phyloP scores from a whole-genome alignment of 2,797 vertebrate species.

The Squalus acanthias region DNA sequence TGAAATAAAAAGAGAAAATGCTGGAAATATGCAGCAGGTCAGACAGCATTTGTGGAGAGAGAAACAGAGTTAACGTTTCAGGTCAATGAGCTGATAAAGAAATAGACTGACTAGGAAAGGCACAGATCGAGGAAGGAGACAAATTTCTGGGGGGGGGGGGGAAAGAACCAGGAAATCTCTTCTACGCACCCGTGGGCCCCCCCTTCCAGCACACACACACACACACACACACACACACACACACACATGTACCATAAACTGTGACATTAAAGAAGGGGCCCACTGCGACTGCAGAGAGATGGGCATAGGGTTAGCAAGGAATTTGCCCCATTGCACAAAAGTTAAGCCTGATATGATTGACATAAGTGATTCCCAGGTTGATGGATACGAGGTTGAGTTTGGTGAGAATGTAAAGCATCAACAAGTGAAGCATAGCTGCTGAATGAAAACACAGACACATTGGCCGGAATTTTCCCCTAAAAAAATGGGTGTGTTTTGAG shows the following conservation, averaged over 20 bases:
- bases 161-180: neutral
- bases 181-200: no score
- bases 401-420: neutral
- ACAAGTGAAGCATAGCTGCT: neutral
- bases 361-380: neutral
- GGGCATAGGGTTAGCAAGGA: neutral
- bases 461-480: no score
- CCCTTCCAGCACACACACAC: neutral
- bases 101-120: neutral
- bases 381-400: neutral
- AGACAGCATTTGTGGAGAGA: neutral
- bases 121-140: neutral
- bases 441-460: neutral
- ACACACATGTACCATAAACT: no score
- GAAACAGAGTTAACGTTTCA: neutral
- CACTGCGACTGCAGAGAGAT: neutral
- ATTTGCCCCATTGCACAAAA: neutral
- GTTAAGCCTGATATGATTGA: neutral
- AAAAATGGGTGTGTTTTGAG: no score
- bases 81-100: neutral
- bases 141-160: neutral
- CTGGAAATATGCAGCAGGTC: neutral
- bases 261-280: neutral
- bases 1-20: neutral
- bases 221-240: no score